These are phyloP conservation scores for Gonocerus acuteangulatus DNA, from an alignment of 2,888 invertebrate species.

Conservation along the genomic window DNA sequence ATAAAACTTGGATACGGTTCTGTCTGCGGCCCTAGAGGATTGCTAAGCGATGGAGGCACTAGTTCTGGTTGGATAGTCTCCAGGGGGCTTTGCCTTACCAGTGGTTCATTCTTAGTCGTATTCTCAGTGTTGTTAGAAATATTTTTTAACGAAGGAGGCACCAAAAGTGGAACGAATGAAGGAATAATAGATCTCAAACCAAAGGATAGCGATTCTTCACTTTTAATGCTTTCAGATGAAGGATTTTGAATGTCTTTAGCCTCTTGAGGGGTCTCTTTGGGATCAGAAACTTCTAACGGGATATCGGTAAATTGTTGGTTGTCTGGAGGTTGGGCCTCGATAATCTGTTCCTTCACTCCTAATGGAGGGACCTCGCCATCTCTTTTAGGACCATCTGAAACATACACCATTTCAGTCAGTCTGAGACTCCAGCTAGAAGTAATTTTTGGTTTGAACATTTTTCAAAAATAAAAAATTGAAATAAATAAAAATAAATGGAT, in stretches of 20 bases:
- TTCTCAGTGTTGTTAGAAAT: not conserved
- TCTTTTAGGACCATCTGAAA: conserved; percentile 21
- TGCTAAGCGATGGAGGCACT: too few species aligned
- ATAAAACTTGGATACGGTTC: too few species aligned
- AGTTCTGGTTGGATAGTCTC: too few species aligned
- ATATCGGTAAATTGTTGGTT: conserved; percentile 7
- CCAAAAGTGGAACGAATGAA: not conserved
- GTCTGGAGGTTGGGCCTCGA: not conserved
- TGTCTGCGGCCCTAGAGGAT: too few species aligned
- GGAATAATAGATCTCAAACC: not conserved
- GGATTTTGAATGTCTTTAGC: not conserved
- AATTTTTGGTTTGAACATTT: too few species aligned
- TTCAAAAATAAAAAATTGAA: too few species aligned
- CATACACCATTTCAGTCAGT: conserved; percentile 17
- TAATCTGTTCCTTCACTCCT: conserved; percentile 19
- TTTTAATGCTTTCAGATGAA: not conserved
- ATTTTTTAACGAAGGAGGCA: not conserved
- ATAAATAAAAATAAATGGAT: too few species aligned
- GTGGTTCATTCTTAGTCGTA: too few species aligned
- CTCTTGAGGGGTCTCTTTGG: not conserved
- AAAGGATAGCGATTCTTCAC: not conserved
- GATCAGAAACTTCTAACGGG: conserved; percentile 1
- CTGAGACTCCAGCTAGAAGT: not conserved
- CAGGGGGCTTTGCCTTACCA: too few species aligned
- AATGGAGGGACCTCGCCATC: conserved; percentile 6